Evolutionary conservation across 2,888 invertebrate genomes (phyloP).

Genomic region (Panopea generosa): DNA sequence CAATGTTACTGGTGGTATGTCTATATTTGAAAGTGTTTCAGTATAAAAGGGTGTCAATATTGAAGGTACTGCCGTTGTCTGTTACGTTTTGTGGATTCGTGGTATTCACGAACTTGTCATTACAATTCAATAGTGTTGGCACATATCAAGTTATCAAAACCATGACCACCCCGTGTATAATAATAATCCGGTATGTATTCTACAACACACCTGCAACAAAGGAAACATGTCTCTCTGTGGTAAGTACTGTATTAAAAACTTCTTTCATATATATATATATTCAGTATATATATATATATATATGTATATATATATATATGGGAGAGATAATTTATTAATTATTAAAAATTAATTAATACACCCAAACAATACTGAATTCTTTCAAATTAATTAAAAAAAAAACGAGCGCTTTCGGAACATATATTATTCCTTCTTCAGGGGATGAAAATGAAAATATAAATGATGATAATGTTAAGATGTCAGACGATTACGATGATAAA

Average conservation of each 20-base stretch:
- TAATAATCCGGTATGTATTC: constrained; percentile 83
- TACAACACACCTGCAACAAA: constrained; percentile 17
- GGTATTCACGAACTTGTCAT: constrained; percentile 87
- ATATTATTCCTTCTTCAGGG: too few species aligned
- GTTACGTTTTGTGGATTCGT: constrained; percentile 88
- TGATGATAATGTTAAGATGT: too few species aligned
- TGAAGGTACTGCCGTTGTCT: constrained; percentile 86
- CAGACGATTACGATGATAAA: too few species aligned
- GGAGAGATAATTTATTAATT: too few species aligned
- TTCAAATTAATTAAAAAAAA: too few species aligned
- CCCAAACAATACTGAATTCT: too few species aligned
- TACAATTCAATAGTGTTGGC: constrained; percentile 87
- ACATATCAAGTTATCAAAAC: constrained; percentile 88
- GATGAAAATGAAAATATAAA: too few species aligned
- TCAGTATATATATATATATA: neutral
- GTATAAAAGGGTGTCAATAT: constrained; percentile 86
- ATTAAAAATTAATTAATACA: too few species aligned
- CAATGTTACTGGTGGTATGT: constrained; percentile 86
- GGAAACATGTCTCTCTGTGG: constrained; percentile 10
- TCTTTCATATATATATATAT: neutral
- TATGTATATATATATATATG: neutral
- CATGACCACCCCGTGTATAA: constrained; percentile 87
- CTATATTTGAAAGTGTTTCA: constrained; percentile 86
- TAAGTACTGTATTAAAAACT: too few species aligned
- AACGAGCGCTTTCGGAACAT: too few species aligned